A percentile compares a stretch with the other conserved stretches of the same genome.
These are phyloP conservation scores for Bacillus rossius DNA, from an alignment of 1,140 invertebrate genomes.

Conservation along the genomic window DNA sequence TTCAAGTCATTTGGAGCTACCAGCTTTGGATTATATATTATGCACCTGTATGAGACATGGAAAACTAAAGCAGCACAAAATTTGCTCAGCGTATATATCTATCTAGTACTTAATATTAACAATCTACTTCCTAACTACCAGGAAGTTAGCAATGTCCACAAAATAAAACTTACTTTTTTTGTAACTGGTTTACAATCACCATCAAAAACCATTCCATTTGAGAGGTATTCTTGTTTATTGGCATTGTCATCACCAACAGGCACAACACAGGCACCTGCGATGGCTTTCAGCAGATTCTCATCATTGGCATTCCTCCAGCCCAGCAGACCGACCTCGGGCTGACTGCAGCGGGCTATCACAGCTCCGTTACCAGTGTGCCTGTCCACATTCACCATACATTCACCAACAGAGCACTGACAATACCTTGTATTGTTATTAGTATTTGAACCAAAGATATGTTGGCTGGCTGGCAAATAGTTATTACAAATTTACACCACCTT, in stretches of 20 bases:
- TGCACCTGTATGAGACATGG: too few species aligned
- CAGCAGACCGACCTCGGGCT: constrained; percentile 90
- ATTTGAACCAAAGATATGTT: neutral
- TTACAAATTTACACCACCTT: too few species aligned
- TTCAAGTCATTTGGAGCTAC: too few species aligned
- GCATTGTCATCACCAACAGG: constrained; percentile 38
- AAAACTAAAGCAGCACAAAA: too few species aligned
- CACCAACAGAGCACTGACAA: neutral
- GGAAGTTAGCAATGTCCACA: too few species aligned
- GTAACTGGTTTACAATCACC: too few species aligned
- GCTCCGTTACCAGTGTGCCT: constrained; percentile 73
- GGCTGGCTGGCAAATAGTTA: neutral
- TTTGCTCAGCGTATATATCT: too few species aligned
- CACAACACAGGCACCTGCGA: constrained; percentile 74
- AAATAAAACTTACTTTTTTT: too few species aligned
- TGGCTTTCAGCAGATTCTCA: constrained; percentile 78
- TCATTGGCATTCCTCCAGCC: constrained; percentile 87
- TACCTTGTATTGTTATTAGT: neutral
- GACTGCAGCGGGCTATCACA: constrained; percentile 87
- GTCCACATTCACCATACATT: neutral
- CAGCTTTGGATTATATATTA: too few species aligned
- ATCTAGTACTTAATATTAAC: too few species aligned
- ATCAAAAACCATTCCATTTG: too few species aligned
- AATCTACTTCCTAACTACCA: too few species aligned
- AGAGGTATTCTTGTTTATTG: neutral